phyloP scores from a whole-genome alignment of 1,140 invertebrate genomes.

The Hypothenemus hampei region DNA sequence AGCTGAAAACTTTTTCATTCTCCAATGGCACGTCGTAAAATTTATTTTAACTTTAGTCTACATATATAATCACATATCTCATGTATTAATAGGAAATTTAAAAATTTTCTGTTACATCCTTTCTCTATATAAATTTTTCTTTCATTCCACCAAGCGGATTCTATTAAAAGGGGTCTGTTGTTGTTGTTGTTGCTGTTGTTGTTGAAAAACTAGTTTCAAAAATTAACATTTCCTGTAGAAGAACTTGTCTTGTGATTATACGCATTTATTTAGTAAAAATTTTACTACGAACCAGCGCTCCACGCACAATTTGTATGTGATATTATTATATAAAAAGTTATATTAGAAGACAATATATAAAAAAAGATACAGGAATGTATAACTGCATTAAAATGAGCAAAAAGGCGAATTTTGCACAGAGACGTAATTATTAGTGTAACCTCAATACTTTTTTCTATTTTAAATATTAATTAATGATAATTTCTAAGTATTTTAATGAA shows the following conservation, averaged over 20 bases:
- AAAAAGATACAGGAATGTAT: constrained; percentile 19
- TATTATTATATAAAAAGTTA: too few species aligned
- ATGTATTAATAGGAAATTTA: background rate
- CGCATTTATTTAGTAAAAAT: too few species aligned
- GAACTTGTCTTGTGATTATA: too few species aligned
- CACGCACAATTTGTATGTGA: too few species aligned
- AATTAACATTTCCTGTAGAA: background rate
- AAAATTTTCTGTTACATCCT: constrained; percentile 21
- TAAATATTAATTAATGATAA: constrained; percentile 36
- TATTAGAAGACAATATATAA: constrained; percentile 9
- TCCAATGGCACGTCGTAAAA: background rate
- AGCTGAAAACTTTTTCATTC: background rate
- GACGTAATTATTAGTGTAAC: constrained; percentile 12
- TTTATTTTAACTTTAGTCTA: background rate
- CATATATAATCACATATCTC: background rate
- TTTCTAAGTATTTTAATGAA: constrained; percentile 40
- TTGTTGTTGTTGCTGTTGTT: background rate
- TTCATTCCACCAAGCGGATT: background rate
- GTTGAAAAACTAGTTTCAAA: background rate
- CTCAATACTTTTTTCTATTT: constrained; percentile 22
- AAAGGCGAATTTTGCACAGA: constrained; percentile 31
- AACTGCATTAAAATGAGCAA: constrained; percentile 28
- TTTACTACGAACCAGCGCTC: constrained; percentile 7
- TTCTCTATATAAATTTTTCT: background rate
- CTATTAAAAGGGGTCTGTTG: background rate